These are phyloP conservation scores for Elysia crispata DNA, from an alignment of 2,888 invertebrate species.

Conservation along the genomic window DNA sequence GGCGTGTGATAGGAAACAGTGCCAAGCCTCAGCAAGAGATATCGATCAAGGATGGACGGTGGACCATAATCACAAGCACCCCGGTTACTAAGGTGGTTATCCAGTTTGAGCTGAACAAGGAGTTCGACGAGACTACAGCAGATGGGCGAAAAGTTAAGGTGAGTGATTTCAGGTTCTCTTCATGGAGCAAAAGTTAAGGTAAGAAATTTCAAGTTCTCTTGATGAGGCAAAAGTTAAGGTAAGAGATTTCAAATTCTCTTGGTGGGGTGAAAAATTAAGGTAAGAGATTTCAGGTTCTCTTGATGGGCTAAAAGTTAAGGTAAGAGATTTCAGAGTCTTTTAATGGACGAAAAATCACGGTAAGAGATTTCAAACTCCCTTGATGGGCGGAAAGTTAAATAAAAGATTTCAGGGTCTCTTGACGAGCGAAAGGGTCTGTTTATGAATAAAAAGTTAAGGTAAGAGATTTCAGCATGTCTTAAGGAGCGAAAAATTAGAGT, in stretches of 20 bases:
- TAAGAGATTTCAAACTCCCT: no score
- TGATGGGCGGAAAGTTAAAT: conserved; percentile 90
- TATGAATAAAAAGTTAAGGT: no score
- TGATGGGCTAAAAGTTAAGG: no score
- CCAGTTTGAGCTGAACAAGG: conserved; percentile 66
- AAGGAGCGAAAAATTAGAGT: no score
- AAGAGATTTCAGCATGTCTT: no score
- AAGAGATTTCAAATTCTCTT: no score
- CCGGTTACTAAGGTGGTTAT: conserved; percentile 70
- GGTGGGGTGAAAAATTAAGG: conserved; percentile 89
- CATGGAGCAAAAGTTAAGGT: no score
- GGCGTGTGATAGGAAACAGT: conserved; percentile 90
- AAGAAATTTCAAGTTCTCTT: no score
- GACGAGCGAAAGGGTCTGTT: no score
- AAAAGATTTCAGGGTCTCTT: neutral
- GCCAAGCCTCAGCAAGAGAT: conserved; percentile 92
- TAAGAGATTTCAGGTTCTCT: conserved; percentile 20
- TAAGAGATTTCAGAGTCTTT: no score
- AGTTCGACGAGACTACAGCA: conserved; percentile 82
- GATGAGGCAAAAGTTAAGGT: no score
- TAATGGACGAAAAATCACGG: no score
- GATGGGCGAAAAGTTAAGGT: conserved; percentile 90
- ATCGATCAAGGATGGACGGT: conserved; percentile 84
- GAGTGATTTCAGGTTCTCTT: neutral
- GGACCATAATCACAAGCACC: conserved; percentile 81